Base-by-base conservation (phyloP, 2,113 vertebrate genomes). In the Mystacornis crossleyi region DNA sequence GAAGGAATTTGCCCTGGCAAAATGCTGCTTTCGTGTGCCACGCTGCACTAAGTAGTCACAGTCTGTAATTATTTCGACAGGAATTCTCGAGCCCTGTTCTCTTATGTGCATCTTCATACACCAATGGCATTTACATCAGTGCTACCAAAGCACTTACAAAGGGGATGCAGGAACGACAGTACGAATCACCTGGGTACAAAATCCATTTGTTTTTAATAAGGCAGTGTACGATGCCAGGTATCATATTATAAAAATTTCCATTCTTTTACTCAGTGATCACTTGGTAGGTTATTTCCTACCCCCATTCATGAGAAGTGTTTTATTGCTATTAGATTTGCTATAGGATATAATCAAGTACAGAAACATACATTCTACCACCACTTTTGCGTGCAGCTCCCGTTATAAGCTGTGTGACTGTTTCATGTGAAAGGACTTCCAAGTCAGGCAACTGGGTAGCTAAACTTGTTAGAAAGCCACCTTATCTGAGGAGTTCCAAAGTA, bases 301-400 rank as follows among this genome's bases (percentile, higher is more conserved):
- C 43, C 47, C 18, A 10, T 38, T 78, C 2, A 26, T 38, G 20
- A 47, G 21, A 66, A 93, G 51, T 16, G 4, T 55, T 54, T 3
- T 8, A 29, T 40, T 1, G 0, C 48, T 67, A 17, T 75, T 67
- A 55, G 9, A 7, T 81, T 62, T 78, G 12, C 51, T 60, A 0
- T 54, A 16, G 1, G 3, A 50, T 79, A 33, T 18, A 62, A 34
- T 43, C 28, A 28, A 65, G 83, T 50, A 43, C 2, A 78, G 48
- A 53, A 71, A 53, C 12, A 3, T 2, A 3, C 2, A 0, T 61
- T 54, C 54, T 70, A 16, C 25, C 14, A 34, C 34, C 3, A 5
- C 18, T 62, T 55, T 78, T 64, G 40, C 10, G 6, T 2, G 0
- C 48, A 48, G 55, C 57, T 90, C 36, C 64, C n/a, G 18, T 78